Evolutionary conservation across 2,888 invertebrate species (phyloP), one percentile per base, ranked within the genome.

Genomic region (Trachelus iudaicus): DNA sequence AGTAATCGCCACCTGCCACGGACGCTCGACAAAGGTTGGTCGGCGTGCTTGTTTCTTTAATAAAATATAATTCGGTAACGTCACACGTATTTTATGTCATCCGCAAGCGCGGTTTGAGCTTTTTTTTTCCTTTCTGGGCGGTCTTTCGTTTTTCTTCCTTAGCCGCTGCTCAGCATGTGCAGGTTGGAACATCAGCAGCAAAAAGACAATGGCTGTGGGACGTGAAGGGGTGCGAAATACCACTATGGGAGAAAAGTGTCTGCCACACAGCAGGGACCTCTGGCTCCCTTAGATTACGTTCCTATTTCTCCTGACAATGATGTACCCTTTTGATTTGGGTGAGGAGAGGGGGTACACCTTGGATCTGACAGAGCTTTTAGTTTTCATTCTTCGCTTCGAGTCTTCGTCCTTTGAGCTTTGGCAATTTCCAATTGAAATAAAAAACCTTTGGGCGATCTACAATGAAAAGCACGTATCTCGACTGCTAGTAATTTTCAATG

Each of bases 21-120:
- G 23, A 23, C 56, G 6, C 9, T 56, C 9, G 23, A 56, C 56
- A 56, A 56, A 56, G 23, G 9, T 56, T 23, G 2, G 23, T 35
- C 13, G 11, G 30, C 1, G 13, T 13, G 30, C 37, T 74, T 71
- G 71, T 35, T 56, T 73, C 77, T 68, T 77, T 77, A 68, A 74
- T 73, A 73, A 77, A 77, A 77, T 77, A 73, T 77, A 35, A 74
- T 77, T 74, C 74, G 31, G 23, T 34, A 34, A n/a, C 30, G 74
- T 74, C 74, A 34, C 37, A n/a, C 74, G 37, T 30, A 74, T 74
- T 74, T 74, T 37, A 74, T 34, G 74, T 74, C 74, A 74, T 15
- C 37, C 34, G 34, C 74, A 74, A 74, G 15, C 34, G 71, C 12
- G 31, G 31, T 31, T 34, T 71, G 71, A 31, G 13, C 34, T 71